Evolutionary conservation across 1,140 invertebrate genomes (phyloP), one percentile per base, ranked within the genome.

Genomic region (Neelides sp.): DNA sequence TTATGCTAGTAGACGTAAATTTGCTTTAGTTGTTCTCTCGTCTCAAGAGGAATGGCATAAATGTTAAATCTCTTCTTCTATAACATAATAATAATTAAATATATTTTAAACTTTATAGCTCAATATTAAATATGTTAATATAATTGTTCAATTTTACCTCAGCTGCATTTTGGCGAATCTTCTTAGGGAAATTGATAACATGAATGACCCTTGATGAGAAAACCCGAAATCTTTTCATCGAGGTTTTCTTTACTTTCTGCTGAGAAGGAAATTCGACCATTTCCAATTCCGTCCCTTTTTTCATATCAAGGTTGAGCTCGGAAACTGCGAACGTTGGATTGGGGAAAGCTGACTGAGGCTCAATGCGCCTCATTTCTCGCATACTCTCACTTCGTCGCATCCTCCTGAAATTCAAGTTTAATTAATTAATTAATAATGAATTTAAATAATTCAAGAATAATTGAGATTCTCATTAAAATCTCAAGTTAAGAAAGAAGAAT

Each of bases 1-100:
- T n/a, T 32, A 32, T 32, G n/a, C 78, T 73, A 88, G 71, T 88
- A 88, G 59, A 88, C 85, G 68, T 87, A 88, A 62, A 88, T 87
- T 64, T 84, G 80, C 69, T 87, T 87, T 34, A 88, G 74, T 69
- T 88, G 85, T 57, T 83, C 83, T 68, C 83, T 82, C 52, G 86
- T 72, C 69, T 87, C 84, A 24, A 82, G 79, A 48, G 85, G 83
- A 71, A 88, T 84, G 62, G 80, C 81, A 72, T 83, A 84, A 48
- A 79, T 76, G 63, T 85, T 59, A 28, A 59, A 59, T 36, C 57
- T 24, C 4, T 59, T 55, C 40, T 41, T 47, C 34, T n/a, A n/a
- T n/a, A n/a, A n/a, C n/a, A n/a, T n/a, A n/a, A n/a, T n/a, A n/a
- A n/a, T n/a, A n/a, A n/a, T n/a, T n/a, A n/a, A n/a, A n/a, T n/a